Conservation (phyloP, 1,140 invertebrate genomes). For the Drosophila subobscura region DNA sequence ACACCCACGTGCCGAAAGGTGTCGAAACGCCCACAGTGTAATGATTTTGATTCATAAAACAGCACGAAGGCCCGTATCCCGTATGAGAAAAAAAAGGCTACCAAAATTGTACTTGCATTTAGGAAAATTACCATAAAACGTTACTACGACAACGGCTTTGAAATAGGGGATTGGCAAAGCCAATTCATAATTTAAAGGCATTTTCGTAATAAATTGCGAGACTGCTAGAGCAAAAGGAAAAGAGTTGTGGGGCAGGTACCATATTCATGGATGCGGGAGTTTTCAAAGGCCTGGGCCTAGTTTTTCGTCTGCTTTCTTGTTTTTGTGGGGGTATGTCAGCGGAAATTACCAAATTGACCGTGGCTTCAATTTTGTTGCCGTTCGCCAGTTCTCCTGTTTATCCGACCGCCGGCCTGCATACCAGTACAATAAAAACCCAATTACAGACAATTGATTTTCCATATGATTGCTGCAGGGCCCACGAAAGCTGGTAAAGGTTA, state of each 20-base stretch:
- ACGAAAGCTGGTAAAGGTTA: constrained; percentile 72
- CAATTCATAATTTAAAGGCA: constrained; percentile 64
- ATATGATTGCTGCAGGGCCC: constrained; percentile 58
- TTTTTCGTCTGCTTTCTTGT: constrained; percentile 20
- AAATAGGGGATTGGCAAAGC: constrained; percentile 11
- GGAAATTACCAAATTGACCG: constrained; percentile 79
- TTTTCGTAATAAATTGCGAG: constrained; percentile 56
- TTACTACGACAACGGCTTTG: constrained; percentile 58
- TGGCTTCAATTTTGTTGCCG: constrained; percentile 70
- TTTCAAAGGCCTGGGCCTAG: constrained; percentile 11
- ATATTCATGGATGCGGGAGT: constrained; percentile 31
- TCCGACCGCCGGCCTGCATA: constrained; percentile 38
- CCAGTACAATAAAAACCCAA: constrained; percentile 70
- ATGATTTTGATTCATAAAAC: constrained; percentile 75
- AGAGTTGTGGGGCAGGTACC: constrained; percentile 33
- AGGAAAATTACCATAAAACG: constrained; percentile 76
- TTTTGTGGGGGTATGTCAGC: constrained; percentile 57
- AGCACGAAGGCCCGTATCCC: constrained; percentile 38
- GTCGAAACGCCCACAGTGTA: constrained; percentile 44
- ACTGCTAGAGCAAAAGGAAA: constrained; percentile 4
- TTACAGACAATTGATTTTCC: constrained; percentile 82
- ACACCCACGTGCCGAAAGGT: constrained; percentile 46
- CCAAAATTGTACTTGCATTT: constrained; percentile 72
- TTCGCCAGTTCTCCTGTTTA: not conserved
- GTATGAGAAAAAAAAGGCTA: constrained; percentile 21